Base-by-base conservation (phyloP, 2,113 vertebrate species). In the Carollia perspicillata region DNA sequence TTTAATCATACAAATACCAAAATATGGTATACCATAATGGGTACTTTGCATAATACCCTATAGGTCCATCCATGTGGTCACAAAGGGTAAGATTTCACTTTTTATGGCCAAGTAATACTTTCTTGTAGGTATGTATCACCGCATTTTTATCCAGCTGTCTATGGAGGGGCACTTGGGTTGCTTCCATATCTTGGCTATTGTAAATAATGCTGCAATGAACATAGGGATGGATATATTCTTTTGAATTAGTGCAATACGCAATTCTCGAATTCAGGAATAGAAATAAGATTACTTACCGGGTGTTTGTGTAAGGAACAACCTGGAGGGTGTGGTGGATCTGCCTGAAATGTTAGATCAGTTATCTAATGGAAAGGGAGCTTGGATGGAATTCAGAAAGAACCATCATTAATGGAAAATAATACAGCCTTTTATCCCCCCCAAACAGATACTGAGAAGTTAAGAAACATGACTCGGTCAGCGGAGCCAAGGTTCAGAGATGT, bases 401-500 rank as follows among this genome's bases (percentile, higher is more conserved):
- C 2, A 18, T 68, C 26, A 85, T 94, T 87, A 30, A 74, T 47
- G 65, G 85, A 83, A 65, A 96, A n/a, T 93, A 89, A 94, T 30
- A 68, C 47, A 55, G 1, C 7, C 22, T 80, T 91, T 63, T 33
- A 42, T 22, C 5, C 9, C 13, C 47, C 42, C 58, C 75, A 69
- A 85, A 80, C 94, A 98, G 98, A 98, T 53, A 96, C 95, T 8
- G 30, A 92, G 2, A 98, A 92, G 9, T 51, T 97, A 68, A 80
- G 93, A 35, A 96, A 79, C 86, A 14, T 81, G 42, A 83, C 89
- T 63, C 97, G 74, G 51, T 40, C 92, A 81, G 85, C 97, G 74
- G 97, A 98, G n/a, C 84, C 95, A 1, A 98, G 97, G 77, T 95
- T 99, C 97, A 97, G 95, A 6, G 97, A 98, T 44, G 98, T 98